Evolutionary conservation across 2,113 vertebrate species (phyloP).

Genomic region (Camarhynchus parvulus): DNA sequence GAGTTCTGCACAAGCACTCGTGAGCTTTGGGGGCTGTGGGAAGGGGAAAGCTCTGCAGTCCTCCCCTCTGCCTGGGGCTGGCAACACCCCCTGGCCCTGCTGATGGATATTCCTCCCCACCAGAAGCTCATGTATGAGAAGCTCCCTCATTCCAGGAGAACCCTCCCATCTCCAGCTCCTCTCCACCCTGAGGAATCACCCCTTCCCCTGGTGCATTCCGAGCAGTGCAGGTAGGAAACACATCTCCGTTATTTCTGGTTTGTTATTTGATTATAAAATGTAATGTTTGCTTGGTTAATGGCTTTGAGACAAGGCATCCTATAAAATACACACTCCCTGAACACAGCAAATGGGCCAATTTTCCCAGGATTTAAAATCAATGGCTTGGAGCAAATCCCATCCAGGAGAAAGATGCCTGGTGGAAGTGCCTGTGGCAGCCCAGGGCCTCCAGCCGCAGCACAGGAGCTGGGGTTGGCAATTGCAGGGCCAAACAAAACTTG

Average conservation of each 20-base stretch:
- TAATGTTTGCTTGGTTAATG: background rate
- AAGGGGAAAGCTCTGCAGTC: background rate
- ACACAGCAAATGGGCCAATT: background rate
- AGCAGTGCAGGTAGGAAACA: background rate
- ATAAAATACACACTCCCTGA: background rate
- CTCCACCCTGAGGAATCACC: background rate
- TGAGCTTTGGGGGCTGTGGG: background rate
- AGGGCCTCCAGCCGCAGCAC: background rate
- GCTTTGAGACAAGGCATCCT: background rate
- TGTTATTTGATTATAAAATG: background rate
- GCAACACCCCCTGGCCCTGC: background rate
- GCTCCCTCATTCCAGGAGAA: background rate
- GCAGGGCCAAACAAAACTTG: background rate
- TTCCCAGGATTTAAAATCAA: slow-evolving; percentile 19
- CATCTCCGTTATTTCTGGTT: background rate
- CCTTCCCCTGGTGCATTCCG: rapidly evolving
- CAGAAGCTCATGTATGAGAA: background rate
- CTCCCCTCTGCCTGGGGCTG: background rate
- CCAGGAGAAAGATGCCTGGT: background rate
- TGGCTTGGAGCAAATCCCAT: background rate
- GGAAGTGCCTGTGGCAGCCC: background rate
- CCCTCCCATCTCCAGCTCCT: background rate
- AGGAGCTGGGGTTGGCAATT: background rate
- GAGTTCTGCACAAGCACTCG: background rate
- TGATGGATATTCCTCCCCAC: background rate